phyloP scores from a whole-genome alignment of 2,888 invertebrate species.

The Conops quadrifasciatus region DNA sequence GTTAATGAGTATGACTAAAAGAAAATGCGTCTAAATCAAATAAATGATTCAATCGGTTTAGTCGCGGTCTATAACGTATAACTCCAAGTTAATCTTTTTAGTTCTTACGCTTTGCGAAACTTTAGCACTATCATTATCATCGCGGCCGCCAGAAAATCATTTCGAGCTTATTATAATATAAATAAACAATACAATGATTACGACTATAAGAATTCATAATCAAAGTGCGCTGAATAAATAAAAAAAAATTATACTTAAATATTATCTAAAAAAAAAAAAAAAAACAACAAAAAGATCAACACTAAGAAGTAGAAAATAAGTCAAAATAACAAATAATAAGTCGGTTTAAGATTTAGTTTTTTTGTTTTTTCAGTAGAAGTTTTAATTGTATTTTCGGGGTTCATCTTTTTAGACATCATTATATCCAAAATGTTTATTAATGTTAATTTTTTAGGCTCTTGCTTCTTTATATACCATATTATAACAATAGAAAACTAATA shows the following conservation, averaged over 20 bases:
- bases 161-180: neutral
- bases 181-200: neutral
- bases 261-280: neutral
- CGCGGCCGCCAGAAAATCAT: too few relatives aligned
- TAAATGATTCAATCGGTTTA: too few relatives aligned
- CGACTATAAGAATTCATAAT: neutral
- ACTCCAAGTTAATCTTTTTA: too few relatives aligned
- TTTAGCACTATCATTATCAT: too few relatives aligned
- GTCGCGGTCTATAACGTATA: too few relatives aligned
- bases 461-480: conserved; percentile 12
- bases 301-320: conserved; percentile 6
- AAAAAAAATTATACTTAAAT: neutral
- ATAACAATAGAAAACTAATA: conserved; percentile 29
- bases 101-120: too few relatives aligned
- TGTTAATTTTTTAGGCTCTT: conserved; percentile 26
- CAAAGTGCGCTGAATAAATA: neutral
- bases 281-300: neutral
- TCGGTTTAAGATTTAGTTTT: conserved; percentile 31
- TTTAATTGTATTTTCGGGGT: conserved; percentile 35
- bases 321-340: conserved; percentile 17
- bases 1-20: too few relatives aligned
- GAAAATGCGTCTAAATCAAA: too few relatives aligned
- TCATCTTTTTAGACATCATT: conserved; percentile 26
- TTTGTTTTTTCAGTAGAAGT: conserved; percentile 39
- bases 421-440: conserved; percentile 30